Conservation (phyloP, 2,888 invertebrate genomes). For the Drosophila tripunctata region DNA sequence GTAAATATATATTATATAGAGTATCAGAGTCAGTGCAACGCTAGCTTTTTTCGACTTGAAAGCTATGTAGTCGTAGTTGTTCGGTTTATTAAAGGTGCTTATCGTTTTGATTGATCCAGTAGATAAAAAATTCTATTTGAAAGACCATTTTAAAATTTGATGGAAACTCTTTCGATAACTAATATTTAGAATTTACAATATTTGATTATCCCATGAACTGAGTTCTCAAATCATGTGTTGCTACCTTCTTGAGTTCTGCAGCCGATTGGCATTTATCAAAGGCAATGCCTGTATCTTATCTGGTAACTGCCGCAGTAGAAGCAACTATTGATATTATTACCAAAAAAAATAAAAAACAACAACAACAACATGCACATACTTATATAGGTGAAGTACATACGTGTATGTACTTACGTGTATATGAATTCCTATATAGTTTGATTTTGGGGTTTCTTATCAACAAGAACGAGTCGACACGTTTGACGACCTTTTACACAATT, state of each 20-base stretch:
- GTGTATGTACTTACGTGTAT: neutral
- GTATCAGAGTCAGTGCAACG: neutral
- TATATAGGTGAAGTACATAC: constrained; percentile 11
- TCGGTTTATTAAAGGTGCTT: neutral
- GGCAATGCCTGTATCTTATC: constrained; percentile 70
- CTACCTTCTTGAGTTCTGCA: constrained; percentile 54
- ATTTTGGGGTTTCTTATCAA: constrained; percentile 62
- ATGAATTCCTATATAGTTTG: constrained; percentile 17
- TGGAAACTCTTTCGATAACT: constrained; percentile 5
- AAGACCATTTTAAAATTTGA: neutral
- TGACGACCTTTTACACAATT: constrained; percentile 70
- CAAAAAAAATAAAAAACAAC: constrained; percentile 3
- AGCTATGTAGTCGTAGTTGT: neutral
- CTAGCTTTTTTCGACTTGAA: neutral
- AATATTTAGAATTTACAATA: constrained; percentile 54
- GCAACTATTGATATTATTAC: constrained; percentile 61
- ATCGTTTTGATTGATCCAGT: constrained; percentile 17
- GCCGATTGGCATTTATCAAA: constrained; percentile 66
- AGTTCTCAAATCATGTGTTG: constrained; percentile 36
- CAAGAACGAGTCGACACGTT: constrained; percentile 32
- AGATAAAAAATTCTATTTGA: constrained; percentile 6
- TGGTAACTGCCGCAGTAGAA: constrained; percentile 71
- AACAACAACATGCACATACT: neutral
- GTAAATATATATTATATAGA: neutral
- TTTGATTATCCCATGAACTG: constrained; percentile 73